Evolutionary conservation across 2,888 invertebrate species (phyloP).

Genomic region (Ophonus ardosiacus): DNA sequence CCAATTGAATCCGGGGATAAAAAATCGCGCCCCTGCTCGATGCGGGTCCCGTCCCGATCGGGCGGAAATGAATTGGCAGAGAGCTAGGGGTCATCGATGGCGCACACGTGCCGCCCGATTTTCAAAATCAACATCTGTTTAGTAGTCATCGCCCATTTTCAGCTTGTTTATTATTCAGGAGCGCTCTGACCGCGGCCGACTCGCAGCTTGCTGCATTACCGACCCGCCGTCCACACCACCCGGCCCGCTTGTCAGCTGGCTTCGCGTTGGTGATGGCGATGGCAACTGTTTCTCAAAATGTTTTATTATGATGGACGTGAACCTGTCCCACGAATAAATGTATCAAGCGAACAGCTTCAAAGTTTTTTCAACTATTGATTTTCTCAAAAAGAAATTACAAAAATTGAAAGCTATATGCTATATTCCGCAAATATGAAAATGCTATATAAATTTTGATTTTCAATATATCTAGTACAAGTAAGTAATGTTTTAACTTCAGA

Average conservation of each 20-base stretch:
- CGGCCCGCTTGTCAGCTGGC: not conserved
- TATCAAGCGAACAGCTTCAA: not conserved
- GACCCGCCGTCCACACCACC: not conserved
- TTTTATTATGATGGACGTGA: constrained; percentile 43
- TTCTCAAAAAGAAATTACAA: not conserved
- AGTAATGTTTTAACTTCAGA: too few species aligned
- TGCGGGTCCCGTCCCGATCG: not conserved
- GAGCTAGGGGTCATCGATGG: constrained; percentile 24
- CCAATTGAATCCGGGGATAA: constrained; percentile 36
- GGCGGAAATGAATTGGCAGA: constrained; percentile 36
- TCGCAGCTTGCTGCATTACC: not conserved
- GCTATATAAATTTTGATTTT: too few species aligned
- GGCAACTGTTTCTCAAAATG: constrained; percentile 33
- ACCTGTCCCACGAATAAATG: constrained; percentile 8
- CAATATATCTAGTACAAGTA: too few species aligned
- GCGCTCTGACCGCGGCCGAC: constrained; percentile 37
- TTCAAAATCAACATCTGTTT: constrained; percentile 62
- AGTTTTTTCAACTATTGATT: not conserved
- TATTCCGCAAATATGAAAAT: not conserved
- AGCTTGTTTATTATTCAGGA: constrained; percentile 61
- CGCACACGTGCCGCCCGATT: constrained; percentile 34
- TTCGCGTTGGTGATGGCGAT: not conserved
- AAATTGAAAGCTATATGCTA: constrained; percentile 12
- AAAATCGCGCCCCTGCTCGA: not conserved
- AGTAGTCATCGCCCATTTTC: constrained; percentile 61